Percentiles rank a stretch among this genome's conserved stretches.
These are phyloP conservation scores for Novumbra hubbsi DNA, from an alignment of 2,797 vertebrate species.

Conservation along the genomic window DNA sequence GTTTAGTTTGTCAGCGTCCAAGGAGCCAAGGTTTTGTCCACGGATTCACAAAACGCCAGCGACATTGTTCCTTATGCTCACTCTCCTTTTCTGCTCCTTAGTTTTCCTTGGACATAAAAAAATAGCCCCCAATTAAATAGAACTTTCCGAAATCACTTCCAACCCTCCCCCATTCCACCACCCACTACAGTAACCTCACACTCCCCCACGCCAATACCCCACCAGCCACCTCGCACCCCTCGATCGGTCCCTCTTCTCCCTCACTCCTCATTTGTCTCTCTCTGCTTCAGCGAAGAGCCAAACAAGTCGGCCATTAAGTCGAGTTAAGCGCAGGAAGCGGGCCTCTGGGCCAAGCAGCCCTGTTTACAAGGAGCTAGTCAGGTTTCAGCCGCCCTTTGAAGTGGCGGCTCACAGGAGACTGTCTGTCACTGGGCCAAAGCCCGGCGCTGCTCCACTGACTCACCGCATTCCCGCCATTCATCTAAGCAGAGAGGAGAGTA, in stretches of 20 bases:
- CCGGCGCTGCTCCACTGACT: constrained; percentile 68
- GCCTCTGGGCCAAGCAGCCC: constrained; percentile 69
- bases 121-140: constrained; percentile 56
- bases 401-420: constrained; percentile 67
- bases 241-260: constrained; percentile 33
- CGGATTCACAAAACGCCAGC: constrained; percentile 49
- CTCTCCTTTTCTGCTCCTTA: constrained; percentile 24
- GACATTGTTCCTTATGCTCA: constrained; percentile 37
- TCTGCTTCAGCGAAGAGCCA: constrained; percentile 69
- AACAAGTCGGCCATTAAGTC: constrained; percentile 74
- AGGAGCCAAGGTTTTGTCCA: constrained; percentile 44
- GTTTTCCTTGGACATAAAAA: constrained; percentile 53
- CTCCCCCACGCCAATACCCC: constrained; percentile 48
- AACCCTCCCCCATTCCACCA: constrained; percentile 45
- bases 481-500: constrained; percentile 44
- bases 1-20: constrained; percentile 40
- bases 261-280: constrained; percentile 52
- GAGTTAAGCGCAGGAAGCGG: constrained; percentile 76
- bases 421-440: constrained; percentile 70
- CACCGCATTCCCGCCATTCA: constrained; percentile 72
- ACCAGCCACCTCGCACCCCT: constrained; percentile 27
- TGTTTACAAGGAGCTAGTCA: constrained; percentile 74
- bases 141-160: constrained; percentile 65
- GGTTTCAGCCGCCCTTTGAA: constrained; percentile 73
- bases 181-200: constrained; percentile 39